Evolutionary conservation across 2,113 vertebrate genomes (phyloP).

Genomic region (Cisticola juncidis): DNA sequence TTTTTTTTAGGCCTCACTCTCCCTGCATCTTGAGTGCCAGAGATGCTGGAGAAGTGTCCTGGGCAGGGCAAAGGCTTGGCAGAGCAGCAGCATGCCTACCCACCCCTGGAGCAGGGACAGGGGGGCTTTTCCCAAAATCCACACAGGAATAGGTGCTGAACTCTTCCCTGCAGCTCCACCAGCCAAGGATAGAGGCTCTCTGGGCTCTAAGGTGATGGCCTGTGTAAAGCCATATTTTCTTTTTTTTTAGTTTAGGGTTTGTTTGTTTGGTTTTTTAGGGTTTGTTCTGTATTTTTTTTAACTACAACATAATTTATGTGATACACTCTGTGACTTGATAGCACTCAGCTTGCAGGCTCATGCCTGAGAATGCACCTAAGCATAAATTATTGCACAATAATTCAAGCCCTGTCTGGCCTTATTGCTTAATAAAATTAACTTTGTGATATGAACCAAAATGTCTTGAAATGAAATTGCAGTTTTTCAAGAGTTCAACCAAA

Average conservation of each 20-base stretch:
- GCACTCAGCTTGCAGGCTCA: not conserved
- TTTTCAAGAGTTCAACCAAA: not conserved
- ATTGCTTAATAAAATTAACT: conserved; percentile 50
- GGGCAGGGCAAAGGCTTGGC: not conserved
- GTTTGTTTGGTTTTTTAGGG: accelerated
- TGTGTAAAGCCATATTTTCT: not conserved
- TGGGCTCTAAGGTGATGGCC: not conserved
- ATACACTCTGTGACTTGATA: conserved; percentile 10
- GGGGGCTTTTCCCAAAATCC: not conserved
- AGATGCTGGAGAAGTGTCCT: not conserved
- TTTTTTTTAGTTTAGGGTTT: not conserved
- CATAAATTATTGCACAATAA: conserved; percentile 54
- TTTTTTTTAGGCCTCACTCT: not conserved
- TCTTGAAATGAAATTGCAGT: conserved; percentile 41
- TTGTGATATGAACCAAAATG: conserved; percentile 27
- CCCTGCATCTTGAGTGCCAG: not conserved
- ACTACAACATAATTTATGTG: not conserved
- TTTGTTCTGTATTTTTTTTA: not conserved
- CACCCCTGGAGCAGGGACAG: too few relatives aligned
- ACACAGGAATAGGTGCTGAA: not conserved
- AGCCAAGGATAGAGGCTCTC: not conserved
- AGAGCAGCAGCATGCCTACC: not conserved
- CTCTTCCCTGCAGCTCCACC: not conserved
- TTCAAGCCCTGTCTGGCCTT: conserved; percentile 49
- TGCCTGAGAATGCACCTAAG: conserved; percentile 27